Evolutionary conservation across 2,797 vertebrate genomes (phyloP), one percentile per base, ranked within the genome.

Genomic region (Neoniphon sammara): DNA sequence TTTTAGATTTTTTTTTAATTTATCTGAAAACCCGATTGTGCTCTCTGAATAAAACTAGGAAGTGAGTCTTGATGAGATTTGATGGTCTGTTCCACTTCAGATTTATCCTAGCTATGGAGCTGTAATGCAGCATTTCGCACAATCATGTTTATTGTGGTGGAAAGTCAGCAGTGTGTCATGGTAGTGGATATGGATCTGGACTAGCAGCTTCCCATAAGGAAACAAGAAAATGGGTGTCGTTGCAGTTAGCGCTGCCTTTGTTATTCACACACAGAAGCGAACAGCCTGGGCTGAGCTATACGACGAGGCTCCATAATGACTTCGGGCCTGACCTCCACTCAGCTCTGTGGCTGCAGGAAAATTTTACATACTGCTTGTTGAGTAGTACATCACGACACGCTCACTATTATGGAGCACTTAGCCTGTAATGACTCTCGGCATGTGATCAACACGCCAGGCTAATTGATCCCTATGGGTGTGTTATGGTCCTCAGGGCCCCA

Each of bases 391-490:
- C 68, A 7, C 46, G 57, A 15, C 42, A 49, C 3, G 25, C 23
- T 56, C 50, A 2, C n/a, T 30, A 50, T 21, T 64, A 31, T 59
- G 60, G 30, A 46, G 23, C 42, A 15, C 17, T 11, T 6, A 5
- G 44, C 30, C 47, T 66, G 31, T 52, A 54, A 55, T 44, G 34
- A 66, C 42, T 73, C 42, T 49, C 54, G 60, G 59, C 76, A 50
- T 77, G 70, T 31, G 36, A 60, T 47, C 68, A 31, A 50, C 5
- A 31, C 17, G 3, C 7, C 12, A 3, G 39, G 17, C 21, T 73
- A 78, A 84, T 78, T 78, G 69, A 56, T 74, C 69, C 34, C 79
- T 57, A 49, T 10, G 62, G 69, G 59, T 31, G 72, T 59, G 73
- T 65, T 25, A 14, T 23, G 10, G 44, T 56, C 39, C 53, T 56